Evolutionary conservation across 2,797 vertebrate species (phyloP).

Genomic region (Falco columbarius): DNA sequence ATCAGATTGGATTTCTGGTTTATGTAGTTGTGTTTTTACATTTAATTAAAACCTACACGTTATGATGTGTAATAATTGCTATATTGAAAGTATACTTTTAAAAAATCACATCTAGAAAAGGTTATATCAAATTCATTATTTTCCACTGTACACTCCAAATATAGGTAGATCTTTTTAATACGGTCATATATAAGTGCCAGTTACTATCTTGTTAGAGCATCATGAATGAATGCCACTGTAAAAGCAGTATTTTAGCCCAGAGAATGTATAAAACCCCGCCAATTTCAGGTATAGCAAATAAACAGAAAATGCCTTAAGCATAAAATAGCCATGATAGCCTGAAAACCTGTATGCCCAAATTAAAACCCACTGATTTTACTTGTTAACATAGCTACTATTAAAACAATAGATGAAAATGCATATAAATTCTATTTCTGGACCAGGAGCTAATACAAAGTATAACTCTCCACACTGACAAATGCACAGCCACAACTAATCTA

Average conservation of each 20-base stretch:
- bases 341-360: not conserved
- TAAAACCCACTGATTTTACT: conserved; percentile 6
- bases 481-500: conserved; percentile 56
- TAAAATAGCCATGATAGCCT: not conserved
- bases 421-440: conserved; percentile 47
- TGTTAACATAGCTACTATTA: conserved; percentile 24
- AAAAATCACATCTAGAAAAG: conserved; percentile 69
- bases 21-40: conserved; percentile 74
- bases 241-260: conserved; percentile 51
- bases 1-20: conserved; percentile 82
- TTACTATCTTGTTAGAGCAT: conserved; percentile 70
- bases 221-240: conserved; percentile 21
- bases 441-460: conserved; percentile 65
- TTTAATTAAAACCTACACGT: conserved; percentile 82
- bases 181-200: conserved; percentile 66
- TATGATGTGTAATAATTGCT: conserved; percentile 74
- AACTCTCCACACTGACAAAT: conserved; percentile 71
- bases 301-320: not conserved
- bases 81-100: conserved; percentile 66
- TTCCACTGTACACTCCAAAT: conserved; percentile 57
- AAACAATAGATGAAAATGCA: conserved; percentile 40
- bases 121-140: conserved; percentile 63
- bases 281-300: not conserved
- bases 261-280: conserved; percentile 11
- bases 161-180: conserved; percentile 73